Conservation (phyloP, 2,797 vertebrate species). For the Pelobates cultripes region DNA sequence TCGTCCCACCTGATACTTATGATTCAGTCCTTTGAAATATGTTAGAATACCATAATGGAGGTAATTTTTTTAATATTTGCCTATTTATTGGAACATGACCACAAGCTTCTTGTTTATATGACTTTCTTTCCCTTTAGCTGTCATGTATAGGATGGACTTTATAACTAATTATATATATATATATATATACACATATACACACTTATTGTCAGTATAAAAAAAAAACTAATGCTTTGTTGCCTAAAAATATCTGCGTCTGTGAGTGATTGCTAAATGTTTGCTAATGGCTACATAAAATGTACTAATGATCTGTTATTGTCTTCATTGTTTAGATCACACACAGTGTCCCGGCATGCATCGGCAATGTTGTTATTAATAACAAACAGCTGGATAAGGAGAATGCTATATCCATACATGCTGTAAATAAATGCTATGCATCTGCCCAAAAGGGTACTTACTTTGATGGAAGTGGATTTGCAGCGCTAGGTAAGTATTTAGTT, state of each 20-base stretch:
- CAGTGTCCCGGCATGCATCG: slow-evolving; percentile 85
- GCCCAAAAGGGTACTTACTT: slow-evolving; percentile 87
- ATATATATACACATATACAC: too few relatives aligned
- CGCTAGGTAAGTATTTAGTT: slow-evolving; percentile 75
- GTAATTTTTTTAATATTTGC: too few relatives aligned
- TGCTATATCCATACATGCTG: slow-evolving; percentile 69
- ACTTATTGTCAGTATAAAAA: too few relatives aligned
- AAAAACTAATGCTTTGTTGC: background rate
- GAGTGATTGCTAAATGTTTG: background rate
- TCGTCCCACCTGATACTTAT: too few relatives aligned
- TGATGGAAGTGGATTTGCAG: slow-evolving; percentile 86
- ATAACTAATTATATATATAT: too few relatives aligned
- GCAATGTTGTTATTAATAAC: slow-evolving; percentile 76
- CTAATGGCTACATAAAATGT: background rate
- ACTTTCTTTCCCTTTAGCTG: too few relatives aligned
- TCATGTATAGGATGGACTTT: too few relatives aligned
- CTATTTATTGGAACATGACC: too few relatives aligned
- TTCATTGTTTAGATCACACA: slow-evolving; percentile 76
- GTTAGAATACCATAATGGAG: too few relatives aligned
- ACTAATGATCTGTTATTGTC: background rate
- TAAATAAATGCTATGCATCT: slow-evolving; percentile 79
- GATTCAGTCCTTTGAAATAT: too few relatives aligned
- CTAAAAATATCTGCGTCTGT: slow-evolving; percentile 21
- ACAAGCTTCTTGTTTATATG: too few relatives aligned
- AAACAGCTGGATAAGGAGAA: slow-evolving; percentile 71